phyloP scores from a whole-genome alignment of 1,140 invertebrate species.

The Littorina saxatilis region DNA sequence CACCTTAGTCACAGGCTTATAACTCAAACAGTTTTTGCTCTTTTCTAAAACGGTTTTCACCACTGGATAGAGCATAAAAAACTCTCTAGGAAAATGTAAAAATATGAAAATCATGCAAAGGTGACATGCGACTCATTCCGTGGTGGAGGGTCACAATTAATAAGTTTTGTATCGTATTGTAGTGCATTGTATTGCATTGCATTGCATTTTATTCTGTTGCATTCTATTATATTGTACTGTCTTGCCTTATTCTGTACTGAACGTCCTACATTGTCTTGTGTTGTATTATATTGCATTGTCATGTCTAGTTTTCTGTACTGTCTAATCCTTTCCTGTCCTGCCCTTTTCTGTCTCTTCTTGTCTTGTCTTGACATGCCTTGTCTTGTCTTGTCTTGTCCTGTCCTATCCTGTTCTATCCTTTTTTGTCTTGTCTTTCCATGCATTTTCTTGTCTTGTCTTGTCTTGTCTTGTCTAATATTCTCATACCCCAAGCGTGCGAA shows the following conservation, averaged over 20 bases:
- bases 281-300: neutral
- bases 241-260: neutral
- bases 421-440: neutral
- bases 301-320: neutral
- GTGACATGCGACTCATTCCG: too few species aligned
- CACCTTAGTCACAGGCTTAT: too few species aligned
- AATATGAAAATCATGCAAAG: too few species aligned
- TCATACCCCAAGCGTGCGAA: conserved; percentile 69
- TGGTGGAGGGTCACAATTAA: too few species aligned
- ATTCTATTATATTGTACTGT: neutral
- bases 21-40: too few species aligned
- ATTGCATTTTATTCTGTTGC: too few species aligned
- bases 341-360: too few species aligned
- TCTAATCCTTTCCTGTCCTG: neutral
- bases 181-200: neutral
- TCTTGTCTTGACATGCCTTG: too few species aligned
- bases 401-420: neutral
- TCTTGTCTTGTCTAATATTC: neutral
- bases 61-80: too few species aligned
- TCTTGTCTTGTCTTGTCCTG: neutral
- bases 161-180: too few species aligned
- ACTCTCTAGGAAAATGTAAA: too few species aligned
- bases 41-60: too few species aligned
- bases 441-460: neutral
- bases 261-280: neutral